These are phyloP conservation scores for Macrobrachium nipponense DNA, from an alignment of 1,140 invertebrate species.

Conservation along the genomic window DNA sequence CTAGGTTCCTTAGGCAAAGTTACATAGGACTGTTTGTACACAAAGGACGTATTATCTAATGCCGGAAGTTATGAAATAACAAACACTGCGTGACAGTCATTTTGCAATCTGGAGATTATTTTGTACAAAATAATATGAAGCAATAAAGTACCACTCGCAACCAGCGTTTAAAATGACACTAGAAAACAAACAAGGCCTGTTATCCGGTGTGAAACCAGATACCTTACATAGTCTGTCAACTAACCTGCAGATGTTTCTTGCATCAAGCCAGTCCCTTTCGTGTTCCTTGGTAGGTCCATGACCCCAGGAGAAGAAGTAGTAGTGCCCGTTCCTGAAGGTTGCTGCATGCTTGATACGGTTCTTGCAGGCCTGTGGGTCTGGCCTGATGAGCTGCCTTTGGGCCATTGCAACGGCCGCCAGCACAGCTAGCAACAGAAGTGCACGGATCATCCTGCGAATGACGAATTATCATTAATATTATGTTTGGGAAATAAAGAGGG, in stretches of 20 bases:
- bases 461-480: not conserved
- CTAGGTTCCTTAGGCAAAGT: too few species aligned
- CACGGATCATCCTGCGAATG: conserved; percentile 38
- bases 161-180: too few species aligned
- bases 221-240: not conserved
- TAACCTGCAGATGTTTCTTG: conserved; percentile 84
- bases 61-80: too few species aligned
- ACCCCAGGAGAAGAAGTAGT: conserved; percentile 95
- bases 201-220: too few species aligned
- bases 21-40: too few species aligned
- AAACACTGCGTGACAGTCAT: too few species aligned
- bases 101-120: too few species aligned
- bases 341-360: conserved; percentile 70
- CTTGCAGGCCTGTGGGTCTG: conserved; percentile 87
- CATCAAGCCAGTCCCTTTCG: conserved; percentile 91
- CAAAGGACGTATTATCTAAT: too few species aligned
- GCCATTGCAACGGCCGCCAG: conserved; percentile 78
- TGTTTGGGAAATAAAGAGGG: not conserved
- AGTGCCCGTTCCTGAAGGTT: conserved; percentile 72
- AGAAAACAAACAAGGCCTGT: too few species aligned
- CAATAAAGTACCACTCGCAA: too few species aligned
- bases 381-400: conserved; percentile 85
- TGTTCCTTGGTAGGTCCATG: conserved; percentile 85
- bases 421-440: conserved; percentile 75
- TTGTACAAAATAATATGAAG: too few species aligned